Percentiles rank a stretch among this genome's conserved stretches.
phyloP scores from a whole-genome alignment of 2,113 vertebrate species.

The Monarcha castaneiventris region DNA sequence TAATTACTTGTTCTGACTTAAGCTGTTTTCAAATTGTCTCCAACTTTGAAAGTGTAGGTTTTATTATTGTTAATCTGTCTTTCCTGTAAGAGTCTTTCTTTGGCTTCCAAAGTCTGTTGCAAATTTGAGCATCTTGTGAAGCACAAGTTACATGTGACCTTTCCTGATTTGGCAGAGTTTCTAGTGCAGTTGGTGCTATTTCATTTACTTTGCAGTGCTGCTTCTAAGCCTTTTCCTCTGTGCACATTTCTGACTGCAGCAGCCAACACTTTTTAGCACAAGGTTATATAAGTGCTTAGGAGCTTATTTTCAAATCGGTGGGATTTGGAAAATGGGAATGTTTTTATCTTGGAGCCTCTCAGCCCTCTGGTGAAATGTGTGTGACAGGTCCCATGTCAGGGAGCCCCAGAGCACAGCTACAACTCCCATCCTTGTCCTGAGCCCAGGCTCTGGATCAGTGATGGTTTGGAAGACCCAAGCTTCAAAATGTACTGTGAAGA shows the following conservation, averaged over 20 bases:
- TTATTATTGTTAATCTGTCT: background rate
- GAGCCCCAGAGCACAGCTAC: background rate
- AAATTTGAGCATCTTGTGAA: background rate
- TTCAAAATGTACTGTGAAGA: background rate
- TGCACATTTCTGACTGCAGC: constrained; percentile 3
- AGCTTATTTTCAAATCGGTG: background rate
- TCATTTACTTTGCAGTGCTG: background rate
- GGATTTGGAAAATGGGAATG: background rate
- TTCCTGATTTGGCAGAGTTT: constrained; percentile 2
- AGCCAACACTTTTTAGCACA: constrained; percentile 48
- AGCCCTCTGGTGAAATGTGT: background rate
- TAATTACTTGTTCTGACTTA: background rate
- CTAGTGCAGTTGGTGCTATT: constrained; percentile 14
- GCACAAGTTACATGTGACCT: background rate
- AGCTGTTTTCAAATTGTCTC: background rate
- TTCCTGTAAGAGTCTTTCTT: background rate
- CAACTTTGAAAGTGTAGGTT: background rate
- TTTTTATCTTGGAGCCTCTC: background rate
- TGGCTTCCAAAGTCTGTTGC: background rate
- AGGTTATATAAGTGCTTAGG: constrained; percentile 40
- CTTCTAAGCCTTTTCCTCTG: background rate
- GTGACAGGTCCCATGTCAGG: background rate
- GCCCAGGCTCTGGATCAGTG: background rate
- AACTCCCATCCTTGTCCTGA: background rate
- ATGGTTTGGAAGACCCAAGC: background rate